phyloP scores from a whole-genome alignment of 2,797 vertebrate species.

The Rachycentron canadum region DNA sequence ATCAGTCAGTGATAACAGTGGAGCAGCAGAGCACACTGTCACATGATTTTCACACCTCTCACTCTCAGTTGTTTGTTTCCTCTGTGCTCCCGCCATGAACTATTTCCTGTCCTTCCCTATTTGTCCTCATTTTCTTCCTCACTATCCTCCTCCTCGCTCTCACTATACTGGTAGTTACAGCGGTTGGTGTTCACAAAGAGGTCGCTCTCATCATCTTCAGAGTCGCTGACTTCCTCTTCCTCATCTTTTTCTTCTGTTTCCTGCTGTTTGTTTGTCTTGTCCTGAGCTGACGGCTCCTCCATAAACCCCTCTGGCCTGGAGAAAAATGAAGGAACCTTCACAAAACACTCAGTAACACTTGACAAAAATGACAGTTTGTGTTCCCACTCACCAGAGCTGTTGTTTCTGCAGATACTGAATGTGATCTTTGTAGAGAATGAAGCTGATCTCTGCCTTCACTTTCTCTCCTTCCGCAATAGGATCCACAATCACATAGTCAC shows the following conservation, averaged over 20 bases:
- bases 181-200: slow-evolving; percentile 95
- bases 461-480: slow-evolving; percentile 95
- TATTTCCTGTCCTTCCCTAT: slow-evolving; percentile 53
- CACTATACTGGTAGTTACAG: slow-evolving; percentile 86
- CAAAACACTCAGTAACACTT: not conserved
- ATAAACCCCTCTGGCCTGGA: slow-evolving; percentile 87
- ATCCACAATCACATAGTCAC: slow-evolving; percentile 93
- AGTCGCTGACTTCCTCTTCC: slow-evolving; percentile 71
- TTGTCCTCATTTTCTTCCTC: slow-evolving; percentile 62
- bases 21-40: not conserved
- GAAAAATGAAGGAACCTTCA: not conserved
- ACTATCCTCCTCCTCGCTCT: slow-evolving; percentile 81
- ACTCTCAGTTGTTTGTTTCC: slow-evolving; percentile 7
- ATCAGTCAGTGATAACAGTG: slow-evolving; percentile 23
- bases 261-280: slow-evolving; percentile 49
- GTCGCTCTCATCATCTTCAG: slow-evolving; percentile 89
- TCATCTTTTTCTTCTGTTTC: slow-evolving; percentile 66
- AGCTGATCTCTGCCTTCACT: slow-evolving; percentile 93
- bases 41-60: slow-evolving; percentile 8
- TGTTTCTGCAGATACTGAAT: slow-evolving; percentile 88
- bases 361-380: not conserved
- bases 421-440: slow-evolving; percentile 92
- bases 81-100: slow-evolving; percentile 24
- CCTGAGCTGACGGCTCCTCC: slow-evolving; percentile 55
- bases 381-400: slow-evolving; percentile 86